These are phyloP conservation scores for Cyanoramphus novaezelandiae DNA, from an alignment of 2,113 vertebrate genomes.

Conservation along the genomic window DNA sequence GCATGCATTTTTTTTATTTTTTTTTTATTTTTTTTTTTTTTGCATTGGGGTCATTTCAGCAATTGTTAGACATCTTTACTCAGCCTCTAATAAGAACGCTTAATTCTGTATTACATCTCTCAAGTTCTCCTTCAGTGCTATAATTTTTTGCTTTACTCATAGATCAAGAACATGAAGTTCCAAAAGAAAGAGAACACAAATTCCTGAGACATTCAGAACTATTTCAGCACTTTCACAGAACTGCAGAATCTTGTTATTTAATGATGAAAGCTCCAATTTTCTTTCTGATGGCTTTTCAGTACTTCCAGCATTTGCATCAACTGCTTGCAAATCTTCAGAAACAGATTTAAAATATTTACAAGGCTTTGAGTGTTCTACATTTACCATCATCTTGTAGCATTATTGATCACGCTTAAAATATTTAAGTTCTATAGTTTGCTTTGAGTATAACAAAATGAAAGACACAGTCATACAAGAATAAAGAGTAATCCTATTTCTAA, in stretches of 20 bases:
- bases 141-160: neutral
- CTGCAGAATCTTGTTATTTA: neutral
- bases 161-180: neutral
- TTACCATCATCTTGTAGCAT: neutral
- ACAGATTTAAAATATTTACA: conserved; percentile 45
- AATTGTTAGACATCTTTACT: neutral
- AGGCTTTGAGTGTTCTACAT: neutral
- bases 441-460: conserved; percentile 1
- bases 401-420: conserved; percentile 2
- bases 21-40: neutral
- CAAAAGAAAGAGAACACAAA: neutral
- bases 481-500: neutral
- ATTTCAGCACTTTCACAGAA: neutral
- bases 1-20: no score
- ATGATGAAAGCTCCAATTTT: neutral
- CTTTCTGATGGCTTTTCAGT: neutral
- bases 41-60: neutral
- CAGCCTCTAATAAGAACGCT: neutral
- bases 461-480: neutral
- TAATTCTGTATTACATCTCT: neutral
- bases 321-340: neutral
- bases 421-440: neutral
- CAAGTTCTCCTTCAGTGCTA: neutral
- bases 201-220: neutral
- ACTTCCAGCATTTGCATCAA: neutral